Evolutionary conservation across 2,888 invertebrate genomes (phyloP), one percentile per base, ranked within the genome.

Genomic region (Zootermopsis nevadensis): DNA sequence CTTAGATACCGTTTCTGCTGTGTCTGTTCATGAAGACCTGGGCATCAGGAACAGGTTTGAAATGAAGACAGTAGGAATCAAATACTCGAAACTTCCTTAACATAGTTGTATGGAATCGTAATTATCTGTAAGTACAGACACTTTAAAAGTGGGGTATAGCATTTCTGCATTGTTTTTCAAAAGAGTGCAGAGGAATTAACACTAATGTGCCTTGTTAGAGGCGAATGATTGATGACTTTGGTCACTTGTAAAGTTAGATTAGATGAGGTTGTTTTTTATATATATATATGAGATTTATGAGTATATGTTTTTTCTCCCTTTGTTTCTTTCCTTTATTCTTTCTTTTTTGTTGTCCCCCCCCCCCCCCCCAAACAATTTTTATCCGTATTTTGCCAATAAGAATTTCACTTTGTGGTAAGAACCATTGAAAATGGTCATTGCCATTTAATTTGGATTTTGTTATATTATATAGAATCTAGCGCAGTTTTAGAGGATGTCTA

Each of bases 181-280:
- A 79, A 35, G 79, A n/a, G 38, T 79, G 79, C 79, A 60, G 79
- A 66, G 35, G 60, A 60, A 79, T 35, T 79, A 31, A 79, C 66
- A 79, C 79, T 60, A 38, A 79, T 60, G 82, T 82, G 82, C 82
- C 82, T 82, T 82, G 67, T 67, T 38, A 69, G 30, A 77, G 82
- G 82, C 82, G 48, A 77, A 82, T 82, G 66, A 77, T 67, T 67
- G 60, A 82, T 77, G 77, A 77, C 79, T n/a, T 79, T 35, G 22
- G 55, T 79, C 79, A 79, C 53, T 38, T 79, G 79, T 79, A 79
- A 79, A 79, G 77, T 66, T 79, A 79, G 79, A 53, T 30, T 79
- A 79, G 79, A 60, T 42, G n/a, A 81, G 74, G 55, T 82, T 74
- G 82, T 82, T 81, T 81, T 48, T 66, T 82, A n/a, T n/a, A n/a